Evolutionary conservation across 2,797 vertebrate species (phyloP), one percentile per base, ranked within the genome.

Genomic region (Danio albolineatus): DNA sequence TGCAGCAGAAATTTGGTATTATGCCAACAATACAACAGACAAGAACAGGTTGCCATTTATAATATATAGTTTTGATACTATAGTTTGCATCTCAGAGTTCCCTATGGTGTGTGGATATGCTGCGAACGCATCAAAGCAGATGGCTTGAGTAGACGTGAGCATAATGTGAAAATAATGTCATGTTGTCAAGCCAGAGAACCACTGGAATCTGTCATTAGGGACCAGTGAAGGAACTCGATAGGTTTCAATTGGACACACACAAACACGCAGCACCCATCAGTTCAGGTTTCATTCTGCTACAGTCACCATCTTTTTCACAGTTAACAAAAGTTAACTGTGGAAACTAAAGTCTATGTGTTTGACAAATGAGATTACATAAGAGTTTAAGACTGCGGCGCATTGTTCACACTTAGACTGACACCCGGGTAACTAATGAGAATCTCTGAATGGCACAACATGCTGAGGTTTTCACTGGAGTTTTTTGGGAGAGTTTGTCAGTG

Each of bases 121-220:
- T 5, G 19, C 21, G 38, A 78, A 80, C 8, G n/a, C 61, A 75
- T 41, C 48, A 76, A 43, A 67, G 62, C 80, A 84, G 80, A 84
- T 84, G 80, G 77, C 69, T 62, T 17, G 46, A 81, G 54, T 75
- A 80, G 74, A 80, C 76, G 39, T 41, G 4, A 12, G 17, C 72
- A 59, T 84, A 79, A 85, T 82, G 76, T 62, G 67, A 77, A 84
- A 84, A 80, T 84, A 77, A 81, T 81, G 76, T 76, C 28, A 19
- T 75, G 73, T 46, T 62, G 59, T 8, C 7, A 65, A 36, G 75
- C 82, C 61, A 80, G 73, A 56, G 36, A 79, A 76, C 79, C 60
- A 38, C 62, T 77, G 84, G 82, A 78, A 80, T 84, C 53, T 80
- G 76, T 77, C n/a, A 0, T 73, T 57, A 81, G 62, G 61, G 75